Conservation (phyloP, 2,113 vertebrate genomes). For the Melospiza melodia region DNA sequence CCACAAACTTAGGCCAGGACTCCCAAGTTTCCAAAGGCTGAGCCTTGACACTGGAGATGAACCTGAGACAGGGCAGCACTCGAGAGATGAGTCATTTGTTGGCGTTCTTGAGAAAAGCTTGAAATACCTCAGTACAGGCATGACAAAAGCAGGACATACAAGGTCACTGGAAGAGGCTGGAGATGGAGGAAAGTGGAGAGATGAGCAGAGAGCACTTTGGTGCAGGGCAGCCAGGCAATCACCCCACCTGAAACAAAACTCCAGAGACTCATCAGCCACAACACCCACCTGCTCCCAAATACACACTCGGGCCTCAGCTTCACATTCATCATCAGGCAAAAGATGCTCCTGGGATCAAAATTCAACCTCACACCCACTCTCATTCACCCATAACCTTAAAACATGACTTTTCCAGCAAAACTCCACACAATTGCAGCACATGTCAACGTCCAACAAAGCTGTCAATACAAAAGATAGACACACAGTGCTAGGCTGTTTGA, state of each 20-base stretch:
- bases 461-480: background rate
- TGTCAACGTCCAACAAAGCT: background rate
- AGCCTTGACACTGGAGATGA: background rate
- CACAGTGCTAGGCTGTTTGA: fast-evolving
- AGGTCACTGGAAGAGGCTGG: background rate
- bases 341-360: background rate
- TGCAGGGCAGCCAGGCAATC: background rate
- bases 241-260: background rate
- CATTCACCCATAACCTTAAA: background rate
- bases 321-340: background rate
- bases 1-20: background rate
- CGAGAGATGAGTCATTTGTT: background rate
- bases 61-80: background rate
- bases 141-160: background rate
- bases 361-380: background rate
- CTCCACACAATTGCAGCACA: background rate
- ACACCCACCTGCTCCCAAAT: background rate
- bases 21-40: background rate
- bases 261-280: background rate
- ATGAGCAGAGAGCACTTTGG: background rate
- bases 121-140: background rate
- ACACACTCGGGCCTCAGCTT: background rate
- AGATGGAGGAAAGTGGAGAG: background rate
- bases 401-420: background rate
- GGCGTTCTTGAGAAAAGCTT: background rate